phyloP scores from a whole-genome alignment of 2,888 invertebrate species.

The Ormyrus thymus region DNA sequence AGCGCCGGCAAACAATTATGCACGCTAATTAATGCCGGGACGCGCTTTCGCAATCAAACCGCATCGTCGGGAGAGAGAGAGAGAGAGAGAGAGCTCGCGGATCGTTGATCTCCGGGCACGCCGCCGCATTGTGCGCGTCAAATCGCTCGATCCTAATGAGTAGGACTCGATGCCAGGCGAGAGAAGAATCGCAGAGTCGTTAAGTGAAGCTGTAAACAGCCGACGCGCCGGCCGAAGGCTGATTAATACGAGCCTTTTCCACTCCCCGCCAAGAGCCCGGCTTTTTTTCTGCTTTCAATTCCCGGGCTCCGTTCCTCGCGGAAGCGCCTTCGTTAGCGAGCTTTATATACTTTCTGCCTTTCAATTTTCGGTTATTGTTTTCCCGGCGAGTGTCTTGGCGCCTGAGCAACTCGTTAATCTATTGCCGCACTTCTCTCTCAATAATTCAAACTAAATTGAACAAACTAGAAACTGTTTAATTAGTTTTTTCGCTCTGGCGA shows the following conservation, averaged over 20 bases:
- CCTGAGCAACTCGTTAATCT: too few relatives aligned
- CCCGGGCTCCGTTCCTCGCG: neutral
- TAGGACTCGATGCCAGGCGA: conserved; percentile 19
- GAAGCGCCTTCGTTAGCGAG: too few relatives aligned
- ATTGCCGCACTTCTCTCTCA: too few relatives aligned
- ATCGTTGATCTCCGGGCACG: conserved; percentile 54
- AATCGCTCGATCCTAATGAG: conserved; percentile 59
- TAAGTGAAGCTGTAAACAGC: conserved; percentile 2
- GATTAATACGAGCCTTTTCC: conserved; percentile 18
- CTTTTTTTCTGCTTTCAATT: neutral
- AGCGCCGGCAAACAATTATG: conserved; percentile 73
- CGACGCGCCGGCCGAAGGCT: neutral
- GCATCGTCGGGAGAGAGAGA: conserved; percentile 60
- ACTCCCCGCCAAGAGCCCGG: neutral
- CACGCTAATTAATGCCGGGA: conserved; percentile 72
- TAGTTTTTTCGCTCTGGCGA: too few relatives aligned
- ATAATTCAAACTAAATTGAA: too few relatives aligned
- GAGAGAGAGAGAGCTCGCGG: conserved; percentile 52
- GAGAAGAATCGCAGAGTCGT: conserved; percentile 18
- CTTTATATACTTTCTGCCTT: too few relatives aligned
- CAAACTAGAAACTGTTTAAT: too few relatives aligned
- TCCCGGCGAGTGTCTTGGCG: too few relatives aligned
- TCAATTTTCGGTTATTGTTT: too few relatives aligned
- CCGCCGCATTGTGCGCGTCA: conserved; percentile 45
- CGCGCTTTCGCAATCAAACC: conserved; percentile 66